phyloP scores from a whole-genome alignment of 2,888 invertebrate species.

The Harpalus rubripes region DNA sequence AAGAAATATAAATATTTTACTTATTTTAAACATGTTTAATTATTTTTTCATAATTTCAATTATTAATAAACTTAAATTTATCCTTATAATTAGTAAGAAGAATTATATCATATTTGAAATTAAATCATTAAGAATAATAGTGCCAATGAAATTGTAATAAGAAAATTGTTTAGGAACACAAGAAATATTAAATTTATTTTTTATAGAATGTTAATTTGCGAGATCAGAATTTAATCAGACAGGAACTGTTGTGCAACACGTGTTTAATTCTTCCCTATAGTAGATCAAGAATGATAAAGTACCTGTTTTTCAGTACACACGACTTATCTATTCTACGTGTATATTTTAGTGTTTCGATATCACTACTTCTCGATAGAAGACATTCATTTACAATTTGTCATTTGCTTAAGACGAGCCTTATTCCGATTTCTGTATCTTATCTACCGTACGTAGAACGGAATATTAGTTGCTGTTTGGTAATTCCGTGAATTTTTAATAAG shows the following conservation, averaged over 20 bases:
- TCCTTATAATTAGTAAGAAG: no score
- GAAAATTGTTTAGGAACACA: no score
- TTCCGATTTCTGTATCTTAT: constrained; percentile 56
- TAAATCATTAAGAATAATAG: no score
- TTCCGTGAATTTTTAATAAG: constrained; percentile 24
- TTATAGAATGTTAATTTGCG: no score
- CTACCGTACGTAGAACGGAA: not conserved
- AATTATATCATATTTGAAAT: no score
- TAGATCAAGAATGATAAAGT: constrained; percentile 45
- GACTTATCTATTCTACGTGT: constrained; percentile 60
- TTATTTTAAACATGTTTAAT: no score
- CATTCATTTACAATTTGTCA: constrained; percentile 59
- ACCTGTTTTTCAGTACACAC: constrained; percentile 23
- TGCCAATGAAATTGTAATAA: no score
- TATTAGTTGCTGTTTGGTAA: not conserved
- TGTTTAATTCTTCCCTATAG: not conserved
- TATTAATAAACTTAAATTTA: no score
- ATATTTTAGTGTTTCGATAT: constrained; percentile 53
- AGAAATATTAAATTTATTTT: no score
- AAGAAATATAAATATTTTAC: no score
- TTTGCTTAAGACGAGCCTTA: constrained; percentile 50
- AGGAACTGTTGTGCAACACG: not conserved
- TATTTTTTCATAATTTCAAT: no score
- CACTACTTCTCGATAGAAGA: constrained; percentile 43
- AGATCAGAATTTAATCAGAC: no score